Conservation (phyloP, 2,888 invertebrate genomes). For the Atherix ibis region DNA sequence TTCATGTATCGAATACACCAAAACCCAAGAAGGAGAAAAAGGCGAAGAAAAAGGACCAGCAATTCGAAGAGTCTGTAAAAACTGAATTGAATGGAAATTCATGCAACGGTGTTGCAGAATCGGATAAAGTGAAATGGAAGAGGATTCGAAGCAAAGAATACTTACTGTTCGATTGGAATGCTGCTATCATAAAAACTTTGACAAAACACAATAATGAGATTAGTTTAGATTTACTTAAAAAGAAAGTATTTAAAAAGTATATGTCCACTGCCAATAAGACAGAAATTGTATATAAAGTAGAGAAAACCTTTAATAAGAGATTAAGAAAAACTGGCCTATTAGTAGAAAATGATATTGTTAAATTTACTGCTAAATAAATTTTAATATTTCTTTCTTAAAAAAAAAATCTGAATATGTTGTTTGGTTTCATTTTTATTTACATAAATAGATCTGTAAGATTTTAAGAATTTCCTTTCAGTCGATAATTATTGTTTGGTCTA, state of each 20-base stretch:
- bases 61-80: too few species aligned
- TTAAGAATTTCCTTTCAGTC: too few species aligned
- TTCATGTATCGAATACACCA: too few species aligned
- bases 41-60: background rate
- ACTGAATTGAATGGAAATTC: background rate
- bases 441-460: too few species aligned
- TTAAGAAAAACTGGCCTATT: conserved; percentile 48
- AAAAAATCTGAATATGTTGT: too few species aligned
- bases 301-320: conserved; percentile 56
- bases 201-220: conserved; percentile 40
- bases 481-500: too few species aligned
- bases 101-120: background rate
- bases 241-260: conserved; percentile 56
- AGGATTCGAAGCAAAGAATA: background rate
- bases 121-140: background rate
- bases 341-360: conserved; percentile 44
- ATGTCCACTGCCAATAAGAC: too few species aligned
- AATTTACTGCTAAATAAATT: conserved; percentile 10
- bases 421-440: too few species aligned
- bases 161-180: conserved; percentile 10
- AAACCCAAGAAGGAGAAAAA: conserved; percentile 22
- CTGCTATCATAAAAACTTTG: conserved; percentile 8
- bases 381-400: too few species aligned
- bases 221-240: conserved; percentile 54
- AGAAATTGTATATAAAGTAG: conserved; percentile 40